These are phyloP conservation scores for Brotogeris chrysoptera DNA, from an alignment of 2,797 vertebrate genomes.

Conservation along the genomic window DNA sequence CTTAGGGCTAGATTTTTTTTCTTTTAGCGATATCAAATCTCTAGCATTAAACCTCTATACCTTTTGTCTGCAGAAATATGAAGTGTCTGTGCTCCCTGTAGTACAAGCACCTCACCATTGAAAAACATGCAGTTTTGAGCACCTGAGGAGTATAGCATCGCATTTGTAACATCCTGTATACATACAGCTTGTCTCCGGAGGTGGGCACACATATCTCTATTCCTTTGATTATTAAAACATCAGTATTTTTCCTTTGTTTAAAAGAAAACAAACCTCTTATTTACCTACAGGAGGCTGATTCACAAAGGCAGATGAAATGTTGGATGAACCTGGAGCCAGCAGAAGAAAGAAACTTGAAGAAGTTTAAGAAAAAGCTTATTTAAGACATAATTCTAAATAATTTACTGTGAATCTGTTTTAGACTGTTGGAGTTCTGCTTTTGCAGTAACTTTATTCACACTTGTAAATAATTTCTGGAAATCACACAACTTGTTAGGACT, in stretches of 20 bases:
- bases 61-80: not conserved
- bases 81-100: fast-evolving
- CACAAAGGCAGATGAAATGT: not conserved
- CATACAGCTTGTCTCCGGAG: not conserved
- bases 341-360: not conserved
- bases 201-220: not conserved
- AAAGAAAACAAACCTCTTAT: not conserved
- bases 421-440: not conserved
- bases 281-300: not conserved
- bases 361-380: not conserved
- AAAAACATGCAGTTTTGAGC: not conserved
- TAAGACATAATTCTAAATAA: not conserved
- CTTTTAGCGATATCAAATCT: not conserved
- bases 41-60: not conserved
- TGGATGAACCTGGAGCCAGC: not conserved
- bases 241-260: not conserved
- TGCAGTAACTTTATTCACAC: not conserved
- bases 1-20: not conserved
- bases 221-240: not conserved
- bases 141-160: not conserved
- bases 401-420: not conserved
- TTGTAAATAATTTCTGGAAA: not conserved
- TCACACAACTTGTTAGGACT: not conserved
- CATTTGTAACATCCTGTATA: not conserved
- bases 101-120: not conserved